phyloP scores from a whole-genome alignment of 2,113 vertebrate genomes.

The Bettongia penicillata region DNA sequence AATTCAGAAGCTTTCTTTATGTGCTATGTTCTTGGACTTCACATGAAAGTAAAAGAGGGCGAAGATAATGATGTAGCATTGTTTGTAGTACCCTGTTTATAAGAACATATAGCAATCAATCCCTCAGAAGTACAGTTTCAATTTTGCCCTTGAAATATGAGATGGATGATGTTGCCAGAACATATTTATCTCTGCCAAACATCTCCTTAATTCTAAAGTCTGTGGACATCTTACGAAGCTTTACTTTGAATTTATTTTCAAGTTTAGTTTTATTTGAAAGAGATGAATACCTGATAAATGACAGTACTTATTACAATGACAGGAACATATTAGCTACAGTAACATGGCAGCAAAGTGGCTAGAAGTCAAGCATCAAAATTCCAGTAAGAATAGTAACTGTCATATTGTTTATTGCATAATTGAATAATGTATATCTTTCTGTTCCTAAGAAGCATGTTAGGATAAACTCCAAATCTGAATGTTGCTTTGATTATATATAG shows the following conservation, averaged over 20 bases:
- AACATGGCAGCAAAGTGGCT: conserved; percentile 30
- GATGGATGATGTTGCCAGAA: conserved; percentile 59
- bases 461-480: conserved; percentile 47
- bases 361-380: conserved; percentile 40
- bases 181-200: conserved; percentile 67
- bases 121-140: conserved; percentile 70
- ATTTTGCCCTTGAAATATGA: conserved; percentile 74
- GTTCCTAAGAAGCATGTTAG: neutral
- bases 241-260: conserved; percentile 59
- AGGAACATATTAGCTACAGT: neutral
- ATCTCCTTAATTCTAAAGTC: conserved; percentile 68
- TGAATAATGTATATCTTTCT: conserved; percentile 39
- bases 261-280: conserved; percentile 61
- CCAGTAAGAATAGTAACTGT: conserved; percentile 32
- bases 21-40: conserved; percentile 60
- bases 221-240: conserved; percentile 54
- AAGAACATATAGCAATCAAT: conserved; percentile 63
- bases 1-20: conserved; percentile 63
- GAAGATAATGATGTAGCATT: conserved; percentile 21
- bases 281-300: conserved; percentile 69
- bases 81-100: conserved; percentile 68
- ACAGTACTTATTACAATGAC: conserved; percentile 52
- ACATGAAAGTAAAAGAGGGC: conserved; percentile 61
- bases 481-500: conserved; percentile 56
- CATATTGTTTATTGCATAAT: conserved; percentile 39